These are phyloP conservation scores for Sinopyrophorus schimmeli DNA, from an alignment of 2,888 invertebrate genomes.

Conservation along the genomic window DNA sequence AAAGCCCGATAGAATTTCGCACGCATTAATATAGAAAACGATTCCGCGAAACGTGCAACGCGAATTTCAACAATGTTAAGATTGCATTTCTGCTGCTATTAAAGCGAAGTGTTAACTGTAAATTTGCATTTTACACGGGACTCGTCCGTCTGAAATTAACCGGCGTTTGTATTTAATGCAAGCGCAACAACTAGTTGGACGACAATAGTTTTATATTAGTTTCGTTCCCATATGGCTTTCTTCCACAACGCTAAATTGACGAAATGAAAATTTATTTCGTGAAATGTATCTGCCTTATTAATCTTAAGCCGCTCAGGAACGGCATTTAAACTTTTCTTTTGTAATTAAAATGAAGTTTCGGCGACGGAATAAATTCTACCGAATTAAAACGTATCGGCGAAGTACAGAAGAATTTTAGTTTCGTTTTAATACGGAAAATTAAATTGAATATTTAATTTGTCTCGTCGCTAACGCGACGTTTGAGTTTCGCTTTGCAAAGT, in stretches of 20 bases:
- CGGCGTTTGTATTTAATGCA: neutral
- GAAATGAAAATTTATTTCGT: conserved; percentile 6
- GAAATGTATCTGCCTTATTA: neutral
- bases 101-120: conserved; percentile 16
- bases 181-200: neutral
- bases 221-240: conserved; percentile 5
- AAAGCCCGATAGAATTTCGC: neutral
- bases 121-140: conserved; percentile 17
- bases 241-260: conserved; percentile 2
- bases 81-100: conserved; percentile 17
- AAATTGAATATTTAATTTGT: too few relatives aligned
- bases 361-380: too few relatives aligned
- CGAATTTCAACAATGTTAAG: conserved; percentile 11
- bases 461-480: too few relatives aligned
- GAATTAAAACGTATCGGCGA: too few relatives aligned
- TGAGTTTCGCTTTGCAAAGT: too few relatives aligned
- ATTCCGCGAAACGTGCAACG: conserved; percentile 1
- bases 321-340: too few relatives aligned
- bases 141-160: neutral
- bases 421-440: too few relatives aligned
- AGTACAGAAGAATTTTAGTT: too few relatives aligned
- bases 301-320: too few relatives aligned
- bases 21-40: too few relatives aligned
- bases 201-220: conserved; percentile 1
- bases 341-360: too few relatives aligned